Evolutionary conservation across 1,140 invertebrate genomes (phyloP).

Genomic region (Bilobella aurantiaca): DNA sequence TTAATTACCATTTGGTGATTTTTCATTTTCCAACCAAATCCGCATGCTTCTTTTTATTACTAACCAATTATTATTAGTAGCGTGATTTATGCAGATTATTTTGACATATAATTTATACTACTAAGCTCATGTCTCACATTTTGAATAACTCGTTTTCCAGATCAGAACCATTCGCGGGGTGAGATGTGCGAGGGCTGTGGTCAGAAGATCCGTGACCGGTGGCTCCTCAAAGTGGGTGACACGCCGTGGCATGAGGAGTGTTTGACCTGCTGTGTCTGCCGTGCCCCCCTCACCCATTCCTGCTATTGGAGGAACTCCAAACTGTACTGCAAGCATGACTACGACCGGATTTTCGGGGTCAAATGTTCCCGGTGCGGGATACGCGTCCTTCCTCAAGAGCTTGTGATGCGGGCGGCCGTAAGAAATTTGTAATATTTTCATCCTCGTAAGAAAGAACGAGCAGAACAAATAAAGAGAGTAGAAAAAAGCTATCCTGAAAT

Average conservation of each 20-base stretch:
- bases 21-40: too few species aligned
- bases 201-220: constrained; percentile 80
- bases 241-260: constrained; percentile 89
- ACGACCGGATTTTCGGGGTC: constrained; percentile 84
- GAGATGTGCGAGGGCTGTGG: constrained; percentile 72
- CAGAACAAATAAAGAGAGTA: too few species aligned
- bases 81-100: too few species aligned
- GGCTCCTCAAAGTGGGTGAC: constrained; percentile 82
- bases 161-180: not conserved
- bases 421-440: too few species aligned
- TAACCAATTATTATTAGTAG: too few species aligned
- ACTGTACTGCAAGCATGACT: constrained; percentile 89
- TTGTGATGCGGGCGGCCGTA: constrained; percentile 69
- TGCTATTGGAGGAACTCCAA: constrained; percentile 85
- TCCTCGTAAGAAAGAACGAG: too few species aligned
- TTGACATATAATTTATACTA: too few species aligned
- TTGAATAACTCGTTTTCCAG: too few species aligned
- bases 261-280: constrained; percentile 78
- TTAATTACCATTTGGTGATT: too few species aligned
- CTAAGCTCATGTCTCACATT: too few species aligned
- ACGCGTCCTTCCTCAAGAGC: constrained; percentile 74
- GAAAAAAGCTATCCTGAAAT: too few species aligned
- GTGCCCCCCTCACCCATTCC: constrained; percentile 66
- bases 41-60: too few species aligned
- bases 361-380: constrained; percentile 87